Base-by-base conservation (phyloP, 2,888 invertebrate species). In the Ormyrus labotus region DNA sequence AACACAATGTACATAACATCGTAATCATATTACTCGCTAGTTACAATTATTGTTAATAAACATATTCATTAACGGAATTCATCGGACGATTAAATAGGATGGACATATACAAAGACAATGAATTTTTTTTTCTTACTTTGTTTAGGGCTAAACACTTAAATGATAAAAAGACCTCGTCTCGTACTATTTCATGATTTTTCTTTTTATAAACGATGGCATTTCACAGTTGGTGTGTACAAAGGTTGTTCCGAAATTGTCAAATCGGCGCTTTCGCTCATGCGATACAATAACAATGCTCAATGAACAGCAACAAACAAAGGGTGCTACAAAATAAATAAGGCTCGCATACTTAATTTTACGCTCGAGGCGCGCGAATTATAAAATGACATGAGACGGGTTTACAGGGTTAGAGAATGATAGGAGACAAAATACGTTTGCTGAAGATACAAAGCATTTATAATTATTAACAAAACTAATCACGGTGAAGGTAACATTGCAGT, bases 1-100 rank as follows among this genome's bases (percentile, higher is more conserved):
- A 89, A 89, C 87, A 89, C 87, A 89, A 89, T 89, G 87, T 88
- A 89, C 87, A 87, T 87, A 88, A 89, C 87, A 88, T 85, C 85
- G 85, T 86, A 87, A 87, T 89, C 87, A 84, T 86, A 86, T 85
- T 88, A 87, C 85, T 87, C 83, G 83, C 87, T 88, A 88, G 86
- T 89, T 88, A 89, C 87, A 89, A 85, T 87, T 84, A 86, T 85
- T 84, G 82, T 87, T 84, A 86, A 87, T 88, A 85, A 87, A 88
- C 85, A 85, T 84, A 78, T 87, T 82, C 76, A 85, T 85, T 85
- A 89, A 89, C 88, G 87, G 85, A 88, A 88, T 88, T 87, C 85
- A 88, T 87, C 86, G 87, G 86, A 89, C 86, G 86, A 88, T 88
- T 87, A 86, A 88, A 86, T 85, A 87, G 87, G 86, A 88, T 88